Percentiles rank a stretch among this genome's conserved stretches.
Evolutionary conservation across 2,888 invertebrate species (phyloP).

Genomic region (Phanerotoma sp.): DNA sequence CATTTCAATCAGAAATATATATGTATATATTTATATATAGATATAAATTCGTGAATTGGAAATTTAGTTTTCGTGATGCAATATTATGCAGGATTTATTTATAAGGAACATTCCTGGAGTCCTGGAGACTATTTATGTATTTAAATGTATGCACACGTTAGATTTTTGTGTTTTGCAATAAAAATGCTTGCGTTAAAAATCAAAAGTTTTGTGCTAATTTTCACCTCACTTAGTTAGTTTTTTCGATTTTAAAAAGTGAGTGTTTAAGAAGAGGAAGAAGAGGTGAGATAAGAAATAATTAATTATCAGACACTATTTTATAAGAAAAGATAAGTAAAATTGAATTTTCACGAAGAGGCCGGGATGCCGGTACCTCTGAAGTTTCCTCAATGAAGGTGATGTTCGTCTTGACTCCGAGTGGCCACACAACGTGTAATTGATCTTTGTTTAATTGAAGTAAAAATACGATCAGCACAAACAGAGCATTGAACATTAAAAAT

Average conservation of each 20-base stretch:
- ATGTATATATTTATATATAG: too few relatives aligned
- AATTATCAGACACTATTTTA: too few relatives aligned
- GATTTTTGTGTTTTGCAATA: neutral
- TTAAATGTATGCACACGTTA: too few relatives aligned
- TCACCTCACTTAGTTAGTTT: conserved; percentile 20
- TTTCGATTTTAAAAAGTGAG: conserved; percentile 15
- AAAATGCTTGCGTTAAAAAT: conserved; percentile 3
- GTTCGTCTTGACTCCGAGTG: conserved; percentile 92
- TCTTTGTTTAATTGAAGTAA: conserved; percentile 99
- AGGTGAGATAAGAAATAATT: conserved; percentile 8
- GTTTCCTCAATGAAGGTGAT: conserved; percentile 92
- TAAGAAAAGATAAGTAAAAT: conserved; percentile 6
- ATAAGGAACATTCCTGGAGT: too few relatives aligned
- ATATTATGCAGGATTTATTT: too few relatives aligned
- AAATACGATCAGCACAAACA: conserved; percentile 98
- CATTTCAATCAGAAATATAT: too few relatives aligned
- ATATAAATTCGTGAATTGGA: too few relatives aligned
- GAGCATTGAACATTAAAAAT: conserved; percentile 99
- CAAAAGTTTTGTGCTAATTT: conserved; percentile 10
- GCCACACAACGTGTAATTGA: conserved; percentile 97
- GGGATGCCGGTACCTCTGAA: conserved; percentile 71
- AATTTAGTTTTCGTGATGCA: too few relatives aligned
- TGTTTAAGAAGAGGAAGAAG: conserved; percentile 10
- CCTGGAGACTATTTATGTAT: too few relatives aligned
- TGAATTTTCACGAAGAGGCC: conserved; percentile 31